phyloP scores from a whole-genome alignment of 2,888 invertebrate species.

The Hypercompe scribonia region DNA sequence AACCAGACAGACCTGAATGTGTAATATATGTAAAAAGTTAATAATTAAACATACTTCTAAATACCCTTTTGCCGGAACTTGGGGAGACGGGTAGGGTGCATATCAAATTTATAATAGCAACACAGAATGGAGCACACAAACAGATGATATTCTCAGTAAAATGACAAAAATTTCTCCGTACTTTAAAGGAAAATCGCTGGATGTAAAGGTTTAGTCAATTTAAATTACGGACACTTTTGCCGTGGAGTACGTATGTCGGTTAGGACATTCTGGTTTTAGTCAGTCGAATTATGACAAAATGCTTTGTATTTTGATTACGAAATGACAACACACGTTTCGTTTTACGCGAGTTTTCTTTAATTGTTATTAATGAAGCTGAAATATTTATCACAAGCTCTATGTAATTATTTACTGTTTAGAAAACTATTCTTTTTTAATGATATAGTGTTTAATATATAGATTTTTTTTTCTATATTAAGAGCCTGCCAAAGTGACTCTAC shows the following conservation, averaged over 20 bases:
- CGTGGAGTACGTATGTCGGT: background rate
- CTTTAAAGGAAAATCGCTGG: background rate
- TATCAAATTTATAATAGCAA: background rate
- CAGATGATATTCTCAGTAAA: background rate
- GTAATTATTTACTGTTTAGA: no score
- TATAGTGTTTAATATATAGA: no score
- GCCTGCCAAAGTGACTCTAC: no score
- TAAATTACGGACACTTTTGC: background rate
- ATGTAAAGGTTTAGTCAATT: background rate
- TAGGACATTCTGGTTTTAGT: background rate
- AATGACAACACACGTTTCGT: background rate
- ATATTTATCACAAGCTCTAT: no score
- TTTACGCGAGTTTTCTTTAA: background rate
- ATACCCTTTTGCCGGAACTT: background rate
- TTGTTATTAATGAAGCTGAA: background rate
- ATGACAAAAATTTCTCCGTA: background rate
- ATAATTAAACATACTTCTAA: background rate
- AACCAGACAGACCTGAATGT: background rate
- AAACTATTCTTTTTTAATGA: no score
- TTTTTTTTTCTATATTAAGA: no score
- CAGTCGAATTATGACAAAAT: background rate
- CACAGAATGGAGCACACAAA: background rate
- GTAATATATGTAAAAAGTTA: background rate
- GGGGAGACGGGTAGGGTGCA: background rate
- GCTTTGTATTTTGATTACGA: background rate